These are phyloP conservation scores for Dallia pectoralis DNA, from an alignment of 2,797 vertebrate genomes.

Conservation along the genomic window DNA sequence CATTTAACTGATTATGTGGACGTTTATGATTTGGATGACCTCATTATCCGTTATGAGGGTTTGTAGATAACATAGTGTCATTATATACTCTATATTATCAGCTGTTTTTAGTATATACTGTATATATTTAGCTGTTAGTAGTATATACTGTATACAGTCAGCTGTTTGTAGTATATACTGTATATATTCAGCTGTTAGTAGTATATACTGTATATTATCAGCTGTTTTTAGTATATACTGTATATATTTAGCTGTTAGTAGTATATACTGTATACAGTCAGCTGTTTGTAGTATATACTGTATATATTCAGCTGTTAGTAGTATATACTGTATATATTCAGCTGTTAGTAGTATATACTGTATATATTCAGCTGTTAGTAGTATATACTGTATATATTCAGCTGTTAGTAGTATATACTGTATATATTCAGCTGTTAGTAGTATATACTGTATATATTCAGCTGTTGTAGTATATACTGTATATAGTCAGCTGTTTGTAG, in stretches of 20 bases:
- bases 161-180: not conserved
- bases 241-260: too few relatives aligned
- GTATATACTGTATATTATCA: too few relatives aligned
- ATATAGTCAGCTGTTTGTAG: too few relatives aligned
- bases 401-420: not conserved
- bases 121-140: not conserved
- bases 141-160: too few relatives aligned
- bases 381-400: too few relatives aligned
- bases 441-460: too few relatives aligned
- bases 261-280: too few relatives aligned
- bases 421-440: not conserved
- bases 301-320: not conserved
- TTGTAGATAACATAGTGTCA: not conserved
- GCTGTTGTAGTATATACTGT: too few relatives aligned
- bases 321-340: too few relatives aligned
- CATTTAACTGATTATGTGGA: conserved; percentile 9
- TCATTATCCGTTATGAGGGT: not conserved
- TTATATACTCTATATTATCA: not conserved
- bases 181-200: not conserved
- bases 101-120: not conserved
- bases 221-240: too few relatives aligned
- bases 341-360: too few relatives aligned
- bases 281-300: not conserved
- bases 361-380: too few relatives aligned
- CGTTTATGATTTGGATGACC: not conserved